Evolutionary conservation across 2,113 vertebrate genomes (phyloP).

Genomic region (Mormoops blainvillei): DNA sequence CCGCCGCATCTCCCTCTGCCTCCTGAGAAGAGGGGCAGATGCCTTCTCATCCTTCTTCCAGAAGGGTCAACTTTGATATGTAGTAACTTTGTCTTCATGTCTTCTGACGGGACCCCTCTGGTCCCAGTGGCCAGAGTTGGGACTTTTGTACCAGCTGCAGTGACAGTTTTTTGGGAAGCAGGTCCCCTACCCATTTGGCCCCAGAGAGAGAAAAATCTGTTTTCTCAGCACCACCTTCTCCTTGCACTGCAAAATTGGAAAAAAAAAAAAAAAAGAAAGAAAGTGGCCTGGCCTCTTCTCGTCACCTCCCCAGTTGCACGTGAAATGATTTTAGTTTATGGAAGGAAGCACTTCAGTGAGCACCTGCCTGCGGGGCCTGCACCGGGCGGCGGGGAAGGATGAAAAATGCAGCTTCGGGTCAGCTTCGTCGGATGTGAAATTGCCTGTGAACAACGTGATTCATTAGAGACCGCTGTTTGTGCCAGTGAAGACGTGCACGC

Average conservation of each 20-base stretch:
- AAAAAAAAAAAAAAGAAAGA: background rate
- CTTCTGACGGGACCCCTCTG: background rate
- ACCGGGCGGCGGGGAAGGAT: background rate
- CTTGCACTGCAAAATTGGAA: background rate
- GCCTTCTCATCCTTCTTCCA: background rate
- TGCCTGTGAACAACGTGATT: conserved; percentile 14
- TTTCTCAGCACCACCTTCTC: background rate
- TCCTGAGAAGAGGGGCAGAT: background rate
- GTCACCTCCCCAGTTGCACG: background rate
- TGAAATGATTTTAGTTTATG: background rate
- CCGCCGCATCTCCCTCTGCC: background rate
- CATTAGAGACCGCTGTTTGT: background rate
- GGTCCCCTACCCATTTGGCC: background rate
- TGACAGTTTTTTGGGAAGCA: background rate
- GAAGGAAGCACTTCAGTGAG: background rate
- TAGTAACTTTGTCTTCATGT: background rate
- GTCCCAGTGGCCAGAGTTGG: background rate
- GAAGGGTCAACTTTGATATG: no score
- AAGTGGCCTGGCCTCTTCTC: background rate
- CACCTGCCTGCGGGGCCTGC: background rate
- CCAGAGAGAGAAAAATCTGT: background rate
- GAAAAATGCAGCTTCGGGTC: background rate
- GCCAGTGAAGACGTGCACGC: background rate
- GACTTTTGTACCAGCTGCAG: background rate
- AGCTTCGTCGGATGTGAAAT: conserved; percentile 22